These are phyloP conservation scores for Listronotus bonariensis DNA, from an alignment of 1,140 invertebrate species.

Conservation along the genomic window DNA sequence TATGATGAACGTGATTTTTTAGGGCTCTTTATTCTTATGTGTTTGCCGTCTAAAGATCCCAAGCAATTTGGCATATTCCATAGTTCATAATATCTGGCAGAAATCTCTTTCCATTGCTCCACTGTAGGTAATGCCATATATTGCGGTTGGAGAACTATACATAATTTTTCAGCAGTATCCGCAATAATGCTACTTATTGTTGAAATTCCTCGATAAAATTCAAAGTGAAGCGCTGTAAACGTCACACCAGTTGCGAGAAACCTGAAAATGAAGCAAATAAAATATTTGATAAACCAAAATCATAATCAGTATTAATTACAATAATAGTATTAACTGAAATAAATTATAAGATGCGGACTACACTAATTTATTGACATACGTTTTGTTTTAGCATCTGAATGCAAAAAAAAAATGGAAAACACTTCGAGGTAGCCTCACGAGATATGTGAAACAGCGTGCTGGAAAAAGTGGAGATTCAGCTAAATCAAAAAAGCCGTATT, in stretches of 20 bases:
- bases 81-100: too few species aligned
- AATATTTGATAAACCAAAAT: slow-evolving; percentile 8
- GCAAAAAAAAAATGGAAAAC: too few species aligned
- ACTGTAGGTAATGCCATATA: slow-evolving; percentile 36
- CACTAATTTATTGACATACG: too few species aligned
- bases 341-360: too few species aligned
- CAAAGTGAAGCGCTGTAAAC: slow-evolving; percentile 21
- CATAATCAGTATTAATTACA: neutral
- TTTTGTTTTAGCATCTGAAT: too few species aligned
- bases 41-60: too few species aligned
- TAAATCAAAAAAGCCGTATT: slow-evolving; percentile 26
- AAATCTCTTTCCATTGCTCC: slow-evolving; percentile 17
- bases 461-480: slow-evolving; percentile 3
- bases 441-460: too few species aligned
- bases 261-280: slow-evolving; percentile 21
- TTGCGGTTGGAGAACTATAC: slow-evolving; percentile 19
- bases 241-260: slow-evolving; percentile 28
- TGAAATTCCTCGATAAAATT: slow-evolving; percentile 34
- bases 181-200: slow-evolving; percentile 35
- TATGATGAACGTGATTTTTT: too few species aligned
- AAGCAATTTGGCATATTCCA: too few species aligned
- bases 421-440: too few species aligned
- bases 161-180: slow-evolving; percentile 17
- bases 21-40: too few species aligned
- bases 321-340: too few species aligned